Conservation (phyloP, 2,797 vertebrate species). For the Bradypodion ventrale region DNA sequence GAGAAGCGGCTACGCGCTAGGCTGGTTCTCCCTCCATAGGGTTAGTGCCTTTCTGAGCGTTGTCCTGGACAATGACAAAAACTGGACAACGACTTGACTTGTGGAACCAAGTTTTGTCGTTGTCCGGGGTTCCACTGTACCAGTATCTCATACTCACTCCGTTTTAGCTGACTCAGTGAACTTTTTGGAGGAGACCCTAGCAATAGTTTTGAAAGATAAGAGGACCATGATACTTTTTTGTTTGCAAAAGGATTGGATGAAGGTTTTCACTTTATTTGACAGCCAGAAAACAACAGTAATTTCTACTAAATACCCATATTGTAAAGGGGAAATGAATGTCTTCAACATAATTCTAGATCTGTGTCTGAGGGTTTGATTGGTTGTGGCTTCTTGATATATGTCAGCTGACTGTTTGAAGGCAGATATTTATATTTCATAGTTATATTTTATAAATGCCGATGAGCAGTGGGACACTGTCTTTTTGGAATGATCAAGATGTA, state of each 20-base stretch:
- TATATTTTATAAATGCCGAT: not conserved
- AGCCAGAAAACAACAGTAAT: not conserved
- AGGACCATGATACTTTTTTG: too few species aligned
- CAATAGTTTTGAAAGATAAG: not conserved
- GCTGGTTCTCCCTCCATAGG: too few species aligned
- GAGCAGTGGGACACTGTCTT: not conserved
- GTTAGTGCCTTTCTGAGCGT: too few species aligned
- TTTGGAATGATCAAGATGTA: not conserved
- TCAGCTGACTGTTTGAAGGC: not conserved
- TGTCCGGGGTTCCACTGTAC: too few species aligned
- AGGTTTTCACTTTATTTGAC: not conserved
- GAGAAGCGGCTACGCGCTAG: too few species aligned
- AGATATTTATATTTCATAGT: not conserved
- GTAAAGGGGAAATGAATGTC: too few species aligned
- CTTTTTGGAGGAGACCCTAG: not conserved
- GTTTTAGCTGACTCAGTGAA: not conserved
- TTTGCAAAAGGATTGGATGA: not conserved
- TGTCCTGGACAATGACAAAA: too few species aligned
- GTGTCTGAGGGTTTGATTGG: too few species aligned
- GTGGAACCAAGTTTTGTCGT: too few species aligned
- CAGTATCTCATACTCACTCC: too few species aligned
- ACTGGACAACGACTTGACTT: too few species aligned
- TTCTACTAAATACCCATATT: not conserved
- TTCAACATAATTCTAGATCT: not conserved
- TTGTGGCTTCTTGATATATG: not conserved